Conservation (phyloP, 2,113 vertebrate species). For the Etia nguti region DNA sequence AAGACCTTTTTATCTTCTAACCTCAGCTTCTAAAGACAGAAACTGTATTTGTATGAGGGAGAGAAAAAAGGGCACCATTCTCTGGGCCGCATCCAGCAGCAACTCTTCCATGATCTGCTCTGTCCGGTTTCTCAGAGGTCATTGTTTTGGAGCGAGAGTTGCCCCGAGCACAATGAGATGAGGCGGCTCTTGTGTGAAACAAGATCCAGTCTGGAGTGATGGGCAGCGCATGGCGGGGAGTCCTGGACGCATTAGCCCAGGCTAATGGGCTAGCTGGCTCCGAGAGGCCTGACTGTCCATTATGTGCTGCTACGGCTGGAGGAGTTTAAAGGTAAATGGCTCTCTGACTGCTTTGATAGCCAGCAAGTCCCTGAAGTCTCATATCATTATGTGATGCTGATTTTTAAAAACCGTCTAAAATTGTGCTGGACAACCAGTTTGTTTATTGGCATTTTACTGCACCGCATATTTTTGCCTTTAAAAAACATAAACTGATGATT, state of each 20-base stretch:
- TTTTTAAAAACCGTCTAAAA: background rate
- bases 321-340: conserved; percentile 21
- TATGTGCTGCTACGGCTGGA: conserved; percentile 41
- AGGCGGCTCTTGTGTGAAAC: conserved; percentile 55
- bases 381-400: background rate
- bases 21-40: background rate
- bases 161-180: conserved; percentile 8
- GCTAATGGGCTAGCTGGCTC: conserved; percentile 69
- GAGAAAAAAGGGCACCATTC: background rate
- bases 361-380: background rate
- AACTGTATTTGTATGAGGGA: background rate
- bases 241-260: conserved; percentile 48
- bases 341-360: conserved; percentile 6
- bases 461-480: background rate
- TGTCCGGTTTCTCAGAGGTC: background rate
- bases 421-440: background rate
- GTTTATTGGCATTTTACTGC: background rate
- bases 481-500: background rate
- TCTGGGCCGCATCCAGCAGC: background rate
- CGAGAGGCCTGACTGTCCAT: conserved; percentile 47
- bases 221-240: conserved; percentile 33
- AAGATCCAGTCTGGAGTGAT: conserved; percentile 49
- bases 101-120: background rate
- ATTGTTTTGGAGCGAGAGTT: conserved; percentile 24
- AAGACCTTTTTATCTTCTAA: background rate